Evolutionary conservation across 2,113 vertebrate species (phyloP).

Genomic region (Triplophysa dalaica): DNA sequence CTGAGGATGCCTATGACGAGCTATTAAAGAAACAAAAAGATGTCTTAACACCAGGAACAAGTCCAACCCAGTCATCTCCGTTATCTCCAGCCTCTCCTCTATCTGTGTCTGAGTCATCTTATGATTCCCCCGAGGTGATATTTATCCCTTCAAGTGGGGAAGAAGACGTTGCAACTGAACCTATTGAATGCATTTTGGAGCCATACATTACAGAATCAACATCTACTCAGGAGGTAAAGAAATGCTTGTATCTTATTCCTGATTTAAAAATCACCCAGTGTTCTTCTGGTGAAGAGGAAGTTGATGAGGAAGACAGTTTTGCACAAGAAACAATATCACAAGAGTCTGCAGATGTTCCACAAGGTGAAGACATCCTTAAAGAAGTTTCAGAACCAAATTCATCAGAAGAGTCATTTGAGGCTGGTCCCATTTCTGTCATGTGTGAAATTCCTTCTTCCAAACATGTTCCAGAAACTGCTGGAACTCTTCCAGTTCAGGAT

Average conservation of each 20-base stretch:
- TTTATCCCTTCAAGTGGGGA: conserved; percentile 59
- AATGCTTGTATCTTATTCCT: conserved; percentile 87
- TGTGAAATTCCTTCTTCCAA: conserved; percentile 81
- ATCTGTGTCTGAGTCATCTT: conserved; percentile 65
- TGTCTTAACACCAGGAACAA: conserved; percentile 72
- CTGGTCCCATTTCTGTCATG: conserved; percentile 80
- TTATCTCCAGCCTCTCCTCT: conserved; percentile 52
- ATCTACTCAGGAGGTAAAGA: conserved; percentile 74
- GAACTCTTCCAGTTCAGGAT: background rate
- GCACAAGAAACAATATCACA: conserved; percentile 79
- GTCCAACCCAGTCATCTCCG: conserved; percentile 69
- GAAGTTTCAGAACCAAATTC: conserved; percentile 61
- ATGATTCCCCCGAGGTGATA: conserved; percentile 68
- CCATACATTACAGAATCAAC: conserved; percentile 62
- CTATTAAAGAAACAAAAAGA: conserved; percentile 80
- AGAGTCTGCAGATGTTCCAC: conserved; percentile 81
- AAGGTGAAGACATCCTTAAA: conserved; percentile 68
- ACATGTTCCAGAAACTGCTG: conserved; percentile 41
- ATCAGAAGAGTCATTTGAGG: conserved; percentile 76
- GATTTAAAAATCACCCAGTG: conserved; percentile 98
- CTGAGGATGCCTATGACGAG: conserved; percentile 78
- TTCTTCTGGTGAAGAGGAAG: conserved; percentile 89
- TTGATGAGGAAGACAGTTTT: conserved; percentile 84
- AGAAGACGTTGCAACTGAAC: conserved; percentile 50
- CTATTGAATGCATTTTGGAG: conserved; percentile 55